Evolutionary conservation across 2,888 invertebrate genomes (phyloP).

Genomic region (Craniophora ligustri): DNA sequence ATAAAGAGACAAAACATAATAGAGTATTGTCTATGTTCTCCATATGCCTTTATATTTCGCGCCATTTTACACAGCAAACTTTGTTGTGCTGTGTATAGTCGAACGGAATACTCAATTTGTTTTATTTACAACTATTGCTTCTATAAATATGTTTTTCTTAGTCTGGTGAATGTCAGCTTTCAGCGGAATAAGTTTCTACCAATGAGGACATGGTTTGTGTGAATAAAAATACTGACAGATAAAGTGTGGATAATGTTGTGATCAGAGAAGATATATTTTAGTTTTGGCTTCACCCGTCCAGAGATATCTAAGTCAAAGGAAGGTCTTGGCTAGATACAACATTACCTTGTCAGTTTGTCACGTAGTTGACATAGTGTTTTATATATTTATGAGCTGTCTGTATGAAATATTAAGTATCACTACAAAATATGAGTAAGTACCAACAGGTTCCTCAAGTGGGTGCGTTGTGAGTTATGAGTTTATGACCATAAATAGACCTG

Average conservation of each 20-base stretch:
- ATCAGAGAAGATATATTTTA: conserved; percentile 5
- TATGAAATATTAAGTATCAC: conserved; percentile 21
- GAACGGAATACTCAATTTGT: conserved; percentile 14
- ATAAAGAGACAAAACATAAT: not conserved
- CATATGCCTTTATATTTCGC: not conserved
- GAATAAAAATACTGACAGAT: conserved; percentile 37
- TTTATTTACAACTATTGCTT: conserved; percentile 31
- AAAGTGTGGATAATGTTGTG: conserved; percentile 12
- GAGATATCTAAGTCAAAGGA: not conserved
- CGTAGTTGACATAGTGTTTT: conserved; percentile 6
- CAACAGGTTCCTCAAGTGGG: conserved; percentile 28
- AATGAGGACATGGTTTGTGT: conserved; percentile 27
- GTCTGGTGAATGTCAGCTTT: conserved; percentile 44
- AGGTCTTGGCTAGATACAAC: conserved; percentile 17
- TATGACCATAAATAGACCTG: conserved; percentile 3
- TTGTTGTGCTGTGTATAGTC: conserved; percentile 9
- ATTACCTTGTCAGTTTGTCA: conserved; percentile 9
- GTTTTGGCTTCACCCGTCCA: not conserved
- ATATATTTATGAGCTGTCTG: conserved; percentile 9
- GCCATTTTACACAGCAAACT: conserved; percentile 4
- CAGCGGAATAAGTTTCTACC: conserved; percentile 20
- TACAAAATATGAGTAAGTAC: conserved; percentile 19
- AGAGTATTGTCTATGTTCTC: not conserved
- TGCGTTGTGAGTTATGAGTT: conserved; percentile 1
- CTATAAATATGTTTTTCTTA: conserved; percentile 34